Conservation (phyloP, 2,888 invertebrate species). For the Elegia similella region DNA sequence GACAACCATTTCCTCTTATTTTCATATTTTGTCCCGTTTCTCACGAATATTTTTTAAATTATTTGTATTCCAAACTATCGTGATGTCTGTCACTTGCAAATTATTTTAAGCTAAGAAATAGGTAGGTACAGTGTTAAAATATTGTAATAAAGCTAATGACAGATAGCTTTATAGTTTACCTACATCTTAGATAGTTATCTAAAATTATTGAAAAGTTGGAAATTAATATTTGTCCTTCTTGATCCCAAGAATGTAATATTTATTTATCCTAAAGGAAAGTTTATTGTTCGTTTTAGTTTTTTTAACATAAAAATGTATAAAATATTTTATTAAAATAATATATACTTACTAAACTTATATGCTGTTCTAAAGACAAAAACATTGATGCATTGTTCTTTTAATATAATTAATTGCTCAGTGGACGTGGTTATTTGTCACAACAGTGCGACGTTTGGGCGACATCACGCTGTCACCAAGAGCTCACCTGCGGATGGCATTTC, state of each 20-base stretch:
- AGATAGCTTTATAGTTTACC: background rate
- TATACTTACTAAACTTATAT: too few species aligned
- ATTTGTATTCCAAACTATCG: slow-evolving; percentile 39
- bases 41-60: slow-evolving; percentile 50
- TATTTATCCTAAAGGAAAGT: too few species aligned
- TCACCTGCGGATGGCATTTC: slow-evolving; percentile 71
- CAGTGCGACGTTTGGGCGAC: slow-evolving; percentile 41
- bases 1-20: slow-evolving; percentile 75
- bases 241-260: too few species aligned
- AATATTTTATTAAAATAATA: too few species aligned
- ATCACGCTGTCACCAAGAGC: slow-evolving; percentile 58
- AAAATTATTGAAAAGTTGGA: background rate
- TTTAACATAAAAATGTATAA: too few species aligned
- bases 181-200: background rate
- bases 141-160: background rate
- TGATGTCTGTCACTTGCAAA: slow-evolving; percentile 12
- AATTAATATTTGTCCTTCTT: too few species aligned
- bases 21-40: slow-evolving; percentile 52
- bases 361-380: background rate
- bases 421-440: slow-evolving; percentile 46
- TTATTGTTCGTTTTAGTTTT: too few species aligned
- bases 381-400: background rate
- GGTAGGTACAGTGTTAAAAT: background rate
- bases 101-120: background rate
- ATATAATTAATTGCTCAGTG: background rate